Evolutionary conservation across 2,113 vertebrate species (phyloP), one percentile per base, ranked within the genome.

Genomic region (Marmota flaviventris): DNA sequence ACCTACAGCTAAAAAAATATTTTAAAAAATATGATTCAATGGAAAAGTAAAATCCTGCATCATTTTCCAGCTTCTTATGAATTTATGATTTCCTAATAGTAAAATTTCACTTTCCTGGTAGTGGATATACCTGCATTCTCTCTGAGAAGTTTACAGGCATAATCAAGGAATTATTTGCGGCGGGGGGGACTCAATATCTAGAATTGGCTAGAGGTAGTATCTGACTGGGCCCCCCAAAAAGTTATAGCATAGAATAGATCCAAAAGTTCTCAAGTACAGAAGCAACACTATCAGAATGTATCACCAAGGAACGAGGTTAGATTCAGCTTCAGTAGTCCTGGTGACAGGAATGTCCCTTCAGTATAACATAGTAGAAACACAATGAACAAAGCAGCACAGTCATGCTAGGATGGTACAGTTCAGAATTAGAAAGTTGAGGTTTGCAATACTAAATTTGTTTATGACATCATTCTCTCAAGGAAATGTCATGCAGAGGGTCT

Each of bases 231-330:
- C 34, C 37, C 12, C 27, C 18, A 48, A 69, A 56, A 65, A 81
- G 25, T 81, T 10, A 58, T 6, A 37, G 2, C 8, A 32, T 9
- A 45, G 3, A 58, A 32, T 8, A 58, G 37, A 69, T 58, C n/a
- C 25, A 69, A 9, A 37, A 56, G 12, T 18, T 45, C 22, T 8
- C 16, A 25, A 1, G 4, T 0, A 18, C 6, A 0, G n/a, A 73
- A 29, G 17, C 24, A 12, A 45, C 17, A 45, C 42, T 61, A 8
- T 87, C n/a, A 53, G 42, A 37, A 77, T 22, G 32, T 27, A 1
- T 58, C 22, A 25, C 75, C 24, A 27, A 20, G n/a, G 17, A 58
- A 32, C 11, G 2, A 22, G 2, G 12, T 5, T 14, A n/a, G 2
- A 29, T 61, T 48, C 22, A 53, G 17, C 37, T 39, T 32, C 4